These are phyloP conservation scores for Petaurus breviceps DNA, from an alignment of 2,113 vertebrate species.

Conservation along the genomic window DNA sequence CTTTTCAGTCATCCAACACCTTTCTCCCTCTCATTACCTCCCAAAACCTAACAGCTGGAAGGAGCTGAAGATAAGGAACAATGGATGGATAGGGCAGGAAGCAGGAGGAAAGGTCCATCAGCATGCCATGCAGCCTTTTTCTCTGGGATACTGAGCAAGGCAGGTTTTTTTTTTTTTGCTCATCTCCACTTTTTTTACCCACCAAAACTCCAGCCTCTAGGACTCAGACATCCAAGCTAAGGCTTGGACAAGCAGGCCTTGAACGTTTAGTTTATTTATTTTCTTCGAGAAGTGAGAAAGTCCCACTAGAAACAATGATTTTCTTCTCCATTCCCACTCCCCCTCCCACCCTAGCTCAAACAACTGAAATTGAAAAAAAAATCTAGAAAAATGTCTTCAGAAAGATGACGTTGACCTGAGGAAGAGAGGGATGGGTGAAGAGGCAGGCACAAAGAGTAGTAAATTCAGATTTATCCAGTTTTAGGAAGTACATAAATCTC, in stretches of 20 bases:
- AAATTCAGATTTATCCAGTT: constrained; percentile 48
- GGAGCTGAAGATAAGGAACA: neutral
- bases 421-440: constrained; percentile 35
- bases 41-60: neutral
- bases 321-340: neutral
- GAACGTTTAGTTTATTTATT: constrained; percentile 63
- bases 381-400: constrained; percentile 60
- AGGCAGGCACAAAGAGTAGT: neutral
- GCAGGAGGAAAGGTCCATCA: neutral
- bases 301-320: constrained; percentile 62
- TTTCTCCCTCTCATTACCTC: neutral
- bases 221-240: constrained; percentile 13
- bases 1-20: neutral
- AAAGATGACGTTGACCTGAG: constrained; percentile 27
- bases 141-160: neutral
- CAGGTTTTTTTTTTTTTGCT: neutral
- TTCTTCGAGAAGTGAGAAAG: constrained; percentile 61
- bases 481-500: constrained; percentile 22
- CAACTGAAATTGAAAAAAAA: constrained; percentile 65
- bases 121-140: neutral
- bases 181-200: neutral
- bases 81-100: neutral
- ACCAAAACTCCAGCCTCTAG: neutral
- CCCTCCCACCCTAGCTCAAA: constrained; percentile 21
- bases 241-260: constrained; percentile 31